These are phyloP conservation scores for Operophtera brumata DNA, from an alignment of 2,888 invertebrate species.

Conservation along the genomic window DNA sequence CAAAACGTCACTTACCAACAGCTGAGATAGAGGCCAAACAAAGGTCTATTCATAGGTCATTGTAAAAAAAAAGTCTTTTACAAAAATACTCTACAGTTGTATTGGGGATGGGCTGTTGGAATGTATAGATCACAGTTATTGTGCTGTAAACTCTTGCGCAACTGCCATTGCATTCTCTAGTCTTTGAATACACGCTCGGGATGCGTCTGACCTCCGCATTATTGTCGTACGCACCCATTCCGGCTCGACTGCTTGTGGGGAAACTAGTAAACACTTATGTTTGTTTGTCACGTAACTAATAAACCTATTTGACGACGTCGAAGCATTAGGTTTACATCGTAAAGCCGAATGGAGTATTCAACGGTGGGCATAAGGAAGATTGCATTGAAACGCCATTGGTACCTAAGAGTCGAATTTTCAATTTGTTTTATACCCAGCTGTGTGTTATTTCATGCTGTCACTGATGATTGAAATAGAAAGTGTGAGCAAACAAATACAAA, in stretches of 20 bases:
- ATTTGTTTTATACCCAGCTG: too few relatives aligned
- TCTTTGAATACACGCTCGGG: slow-evolving; percentile 11
- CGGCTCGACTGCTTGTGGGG: slow-evolving; percentile 16
- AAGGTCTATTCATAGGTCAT: too few relatives aligned
- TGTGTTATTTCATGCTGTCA: too few relatives aligned
- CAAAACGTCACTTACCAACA: too few relatives aligned
- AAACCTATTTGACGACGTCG: slow-evolving; percentile 23
- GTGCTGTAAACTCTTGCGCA: neutral
- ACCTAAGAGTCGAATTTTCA: too few relatives aligned
- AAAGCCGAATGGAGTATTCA: slow-evolving; percentile 9
- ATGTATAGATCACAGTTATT: too few relatives aligned
- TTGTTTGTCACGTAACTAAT: slow-evolving; percentile 26
- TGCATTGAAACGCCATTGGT: neutral
- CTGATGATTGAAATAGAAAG: too few relatives aligned
- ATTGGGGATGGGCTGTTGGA: too few relatives aligned
- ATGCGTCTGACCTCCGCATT: slow-evolving; percentile 19
- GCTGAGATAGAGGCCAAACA: too few relatives aligned
- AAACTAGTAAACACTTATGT: slow-evolving; percentile 21
- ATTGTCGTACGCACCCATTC: slow-evolving; percentile 24
- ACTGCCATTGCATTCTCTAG: neutral
- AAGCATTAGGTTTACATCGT: slow-evolving; percentile 11
- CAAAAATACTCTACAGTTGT: too few relatives aligned
- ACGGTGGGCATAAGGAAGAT: slow-evolving; percentile 5
- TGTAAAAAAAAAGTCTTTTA: too few relatives aligned
- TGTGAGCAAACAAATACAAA: too few relatives aligned